Conservation (phyloP, 2,888 invertebrate species). For the Agriopis leucophaearia region DNA sequence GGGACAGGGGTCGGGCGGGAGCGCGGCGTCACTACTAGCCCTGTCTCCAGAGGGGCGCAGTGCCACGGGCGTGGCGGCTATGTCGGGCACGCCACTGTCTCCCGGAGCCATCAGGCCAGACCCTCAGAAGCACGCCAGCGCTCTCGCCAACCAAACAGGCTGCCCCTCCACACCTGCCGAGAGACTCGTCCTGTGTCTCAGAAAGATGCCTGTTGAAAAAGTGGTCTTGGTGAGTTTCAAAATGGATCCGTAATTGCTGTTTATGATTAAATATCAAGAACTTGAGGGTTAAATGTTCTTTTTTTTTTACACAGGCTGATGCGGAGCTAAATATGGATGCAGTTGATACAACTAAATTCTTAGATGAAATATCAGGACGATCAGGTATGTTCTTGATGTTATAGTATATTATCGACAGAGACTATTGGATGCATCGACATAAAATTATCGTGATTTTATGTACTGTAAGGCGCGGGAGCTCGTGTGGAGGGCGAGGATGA, state of each 20-base stretch:
- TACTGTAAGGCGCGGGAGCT: slow-evolving; percentile 86
- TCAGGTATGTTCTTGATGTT: slow-evolving; percentile 59
- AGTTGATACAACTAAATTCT: slow-evolving; percentile 85
- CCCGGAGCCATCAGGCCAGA: slow-evolving; percentile 89
- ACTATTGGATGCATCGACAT: too few relatives aligned
- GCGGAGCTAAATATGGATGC: slow-evolving; percentile 83
- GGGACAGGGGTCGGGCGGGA: slow-evolving; percentile 93
- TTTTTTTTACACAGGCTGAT: slow-evolving; percentile 83
- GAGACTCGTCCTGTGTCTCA: slow-evolving; percentile 89
- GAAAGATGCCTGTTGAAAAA: slow-evolving; percentile 79
- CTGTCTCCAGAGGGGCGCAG: slow-evolving; percentile 88
- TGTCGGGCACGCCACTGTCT: slow-evolving; percentile 91
- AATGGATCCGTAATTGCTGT: background rate
- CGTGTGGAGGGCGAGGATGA: slow-evolving; percentile 90
- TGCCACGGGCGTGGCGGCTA: slow-evolving; percentile 89
- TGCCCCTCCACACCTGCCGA: slow-evolving; percentile 87
- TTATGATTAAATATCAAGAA: background rate
- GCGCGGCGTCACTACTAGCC: slow-evolving; percentile 89
- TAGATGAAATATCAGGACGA: slow-evolving; percentile 88
- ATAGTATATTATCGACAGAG: background rate
- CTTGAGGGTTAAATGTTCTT: background rate
- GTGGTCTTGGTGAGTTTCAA: slow-evolving; percentile 66
- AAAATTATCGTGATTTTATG: background rate
- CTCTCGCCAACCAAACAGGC: slow-evolving; percentile 87
- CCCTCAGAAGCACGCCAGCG: slow-evolving; percentile 87